Evolutionary conservation across 2,888 invertebrate species (phyloP).

Genomic region (Helicoverpa assulta): DNA sequence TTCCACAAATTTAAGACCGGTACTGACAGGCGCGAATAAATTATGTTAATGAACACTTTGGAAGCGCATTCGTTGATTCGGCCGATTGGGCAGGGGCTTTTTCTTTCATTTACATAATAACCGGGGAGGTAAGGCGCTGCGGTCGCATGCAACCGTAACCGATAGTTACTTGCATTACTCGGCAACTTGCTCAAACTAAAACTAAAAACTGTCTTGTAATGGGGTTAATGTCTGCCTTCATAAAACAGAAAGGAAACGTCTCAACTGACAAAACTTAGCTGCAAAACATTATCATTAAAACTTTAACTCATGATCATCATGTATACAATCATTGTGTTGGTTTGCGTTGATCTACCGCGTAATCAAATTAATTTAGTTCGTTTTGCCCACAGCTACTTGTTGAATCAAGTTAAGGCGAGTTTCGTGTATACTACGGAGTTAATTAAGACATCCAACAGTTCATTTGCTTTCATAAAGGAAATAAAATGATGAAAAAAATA

Average conservation of each 20-base stretch:
- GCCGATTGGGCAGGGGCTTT: slow-evolving; percentile 78
- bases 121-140: slow-evolving; percentile 51
- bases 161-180: slow-evolving; percentile 58
- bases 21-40: slow-evolving; percentile 88
- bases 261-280: slow-evolving; percentile 15
- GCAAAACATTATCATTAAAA: slow-evolving; percentile 21
- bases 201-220: slow-evolving; percentile 48
- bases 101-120: slow-evolving; percentile 86
- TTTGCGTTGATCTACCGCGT: slow-evolving; percentile 38
- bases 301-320: slow-evolving; percentile 37
- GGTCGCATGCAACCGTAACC: slow-evolving; percentile 62
- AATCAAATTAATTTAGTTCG: slow-evolving; percentile 56
- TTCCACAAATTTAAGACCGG: slow-evolving; percentile 87
- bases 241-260: slow-evolving; percentile 17
- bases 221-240: slow-evolving; percentile 31
- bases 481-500: slow-evolving; percentile 48
- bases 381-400: slow-evolving; percentile 56
- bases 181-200: slow-evolving; percentile 33
- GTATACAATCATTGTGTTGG: slow-evolving; percentile 44
- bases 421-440: slow-evolving; percentile 55
- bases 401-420: slow-evolving; percentile 61
- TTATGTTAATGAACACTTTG: slow-evolving; percentile 89
- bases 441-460: slow-evolving; percentile 59
- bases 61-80: slow-evolving; percentile 87
- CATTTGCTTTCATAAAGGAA: slow-evolving; percentile 62